These are phyloP conservation scores for Diarsia mendica DNA, from an alignment of 2,888 invertebrate species.

Conservation along the genomic window DNA sequence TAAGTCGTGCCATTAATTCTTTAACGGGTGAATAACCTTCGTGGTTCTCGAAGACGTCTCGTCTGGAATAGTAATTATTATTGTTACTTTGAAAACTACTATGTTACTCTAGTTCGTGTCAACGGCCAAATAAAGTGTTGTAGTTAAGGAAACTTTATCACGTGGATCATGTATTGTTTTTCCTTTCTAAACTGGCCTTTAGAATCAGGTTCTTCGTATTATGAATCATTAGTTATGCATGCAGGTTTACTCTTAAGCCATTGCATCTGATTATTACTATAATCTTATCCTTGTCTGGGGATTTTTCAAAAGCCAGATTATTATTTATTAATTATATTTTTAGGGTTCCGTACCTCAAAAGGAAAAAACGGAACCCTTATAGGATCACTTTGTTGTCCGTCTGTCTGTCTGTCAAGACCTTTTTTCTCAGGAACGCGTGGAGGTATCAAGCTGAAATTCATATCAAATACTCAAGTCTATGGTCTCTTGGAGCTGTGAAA, in stretches of 20 bases:
- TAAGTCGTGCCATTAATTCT: slow-evolving; percentile 84
- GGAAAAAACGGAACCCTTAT: no score
- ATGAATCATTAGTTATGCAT: slow-evolving; percentile 23
- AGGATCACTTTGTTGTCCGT: no score
- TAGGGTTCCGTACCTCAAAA: no score
- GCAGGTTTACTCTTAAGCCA: slow-evolving; percentile 6
- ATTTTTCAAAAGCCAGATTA: background rate
- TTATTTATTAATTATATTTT: slow-evolving; percentile 4
- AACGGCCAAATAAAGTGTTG: slow-evolving; percentile 68
- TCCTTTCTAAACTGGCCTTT: slow-evolving; percentile 3
- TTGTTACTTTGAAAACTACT: slow-evolving; percentile 76
- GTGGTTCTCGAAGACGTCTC: slow-evolving; percentile 77
- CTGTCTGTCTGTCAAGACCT: no score
- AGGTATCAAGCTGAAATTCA: no score
- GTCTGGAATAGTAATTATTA: slow-evolving; percentile 88
- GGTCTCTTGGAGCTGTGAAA: no score
- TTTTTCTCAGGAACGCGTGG: no score
- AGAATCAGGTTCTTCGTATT: slow-evolving; percentile 17
- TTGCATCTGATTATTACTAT: slow-evolving; percentile 6
- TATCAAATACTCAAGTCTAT: no score
- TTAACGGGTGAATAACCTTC: slow-evolving; percentile 85
- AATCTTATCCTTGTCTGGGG: slow-evolving; percentile 9
- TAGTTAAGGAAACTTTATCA: slow-evolving; percentile 50
- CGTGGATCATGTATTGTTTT: slow-evolving; percentile 1
- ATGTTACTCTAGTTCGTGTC: slow-evolving; percentile 72